These are phyloP conservation scores for Chrysomallon squamiferum DNA, from an alignment of 1,140 invertebrate genomes.

Conservation along the genomic window DNA sequence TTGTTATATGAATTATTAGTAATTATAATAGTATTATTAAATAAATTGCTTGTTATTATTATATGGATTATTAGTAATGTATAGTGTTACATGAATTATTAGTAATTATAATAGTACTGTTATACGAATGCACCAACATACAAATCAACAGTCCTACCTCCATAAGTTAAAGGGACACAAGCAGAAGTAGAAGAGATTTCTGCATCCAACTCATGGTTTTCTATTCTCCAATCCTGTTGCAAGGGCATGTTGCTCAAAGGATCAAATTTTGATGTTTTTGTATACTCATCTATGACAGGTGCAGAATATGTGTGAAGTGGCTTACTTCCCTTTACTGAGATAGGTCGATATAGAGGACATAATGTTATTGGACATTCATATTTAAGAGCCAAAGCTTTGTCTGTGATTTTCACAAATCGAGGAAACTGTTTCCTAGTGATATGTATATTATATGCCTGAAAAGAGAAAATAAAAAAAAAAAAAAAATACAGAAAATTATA, in stretches of 20 bases:
- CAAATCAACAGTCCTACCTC: conserved; percentile 46
- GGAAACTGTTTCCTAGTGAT: conserved; percentile 48
- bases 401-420: conserved; percentile 44
- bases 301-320: conserved; percentile 51
- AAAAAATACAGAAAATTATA: too few relatives aligned
- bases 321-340: conserved; percentile 49
- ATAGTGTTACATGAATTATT: too few relatives aligned
- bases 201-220: conserved; percentile 44
- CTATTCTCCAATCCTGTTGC: conserved; percentile 42
- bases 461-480: conserved; percentile 4
- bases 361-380: conserved; percentile 56
- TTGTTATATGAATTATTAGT: too few relatives aligned
- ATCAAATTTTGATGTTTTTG: conserved; percentile 54
- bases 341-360: conserved; percentile 48
- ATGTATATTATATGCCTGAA: conserved; percentile 43
- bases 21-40: too few relatives aligned
- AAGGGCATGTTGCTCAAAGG: conserved; percentile 45
- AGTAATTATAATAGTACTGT: too few relatives aligned
- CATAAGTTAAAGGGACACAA: conserved; percentile 45
- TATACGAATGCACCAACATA: too few relatives aligned
- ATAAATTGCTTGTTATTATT: too few relatives aligned
- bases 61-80: too few relatives aligned
- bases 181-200: conserved; percentile 34
- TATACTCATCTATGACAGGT: conserved; percentile 49
- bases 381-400: conserved; percentile 31